Evolutionary conservation across 2,888 invertebrate species (phyloP).

Genomic region (Bedellia somnulentella): DNA sequence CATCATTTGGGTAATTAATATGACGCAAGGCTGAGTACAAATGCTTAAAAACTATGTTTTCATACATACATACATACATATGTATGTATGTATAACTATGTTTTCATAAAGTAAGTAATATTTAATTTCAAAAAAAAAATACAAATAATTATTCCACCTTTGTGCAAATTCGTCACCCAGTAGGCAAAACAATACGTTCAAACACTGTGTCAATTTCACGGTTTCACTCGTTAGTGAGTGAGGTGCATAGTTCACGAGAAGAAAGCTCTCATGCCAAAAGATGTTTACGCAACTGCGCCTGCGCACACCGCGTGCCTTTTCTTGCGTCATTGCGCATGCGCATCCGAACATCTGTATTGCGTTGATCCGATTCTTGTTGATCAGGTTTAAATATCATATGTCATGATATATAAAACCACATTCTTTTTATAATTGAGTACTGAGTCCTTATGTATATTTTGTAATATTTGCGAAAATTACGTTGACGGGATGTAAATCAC

Average conservation of each 20-base stretch:
- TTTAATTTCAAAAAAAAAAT: too few relatives aligned
- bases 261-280: slow-evolving; percentile 55
- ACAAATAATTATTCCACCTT: slow-evolving; percentile 1
- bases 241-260: slow-evolving; percentile 43
- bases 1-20: too few relatives aligned
- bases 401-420: too few relatives aligned
- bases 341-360: too few relatives aligned
- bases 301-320: slow-evolving; percentile 6
- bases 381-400: too few relatives aligned
- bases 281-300: slow-evolving; percentile 36
- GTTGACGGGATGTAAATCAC: too few relatives aligned
- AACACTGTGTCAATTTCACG: slow-evolving; percentile 2
- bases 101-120: too few relatives aligned
- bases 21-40: too few relatives aligned
- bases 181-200: neutral
- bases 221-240: slow-evolving; percentile 9
- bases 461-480: too few relatives aligned
- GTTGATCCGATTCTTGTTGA: too few relatives aligned
- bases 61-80: neutral
- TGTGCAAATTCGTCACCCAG: slow-evolving; percentile 28
- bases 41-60: neutral
- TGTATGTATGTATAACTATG: neutral
- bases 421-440: too few relatives aligned
- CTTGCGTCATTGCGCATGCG: neutral
- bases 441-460: too few relatives aligned